Conservation (phyloP, 2,113 vertebrate genomes). For the Sphaerodactylus townsendi region DNA sequence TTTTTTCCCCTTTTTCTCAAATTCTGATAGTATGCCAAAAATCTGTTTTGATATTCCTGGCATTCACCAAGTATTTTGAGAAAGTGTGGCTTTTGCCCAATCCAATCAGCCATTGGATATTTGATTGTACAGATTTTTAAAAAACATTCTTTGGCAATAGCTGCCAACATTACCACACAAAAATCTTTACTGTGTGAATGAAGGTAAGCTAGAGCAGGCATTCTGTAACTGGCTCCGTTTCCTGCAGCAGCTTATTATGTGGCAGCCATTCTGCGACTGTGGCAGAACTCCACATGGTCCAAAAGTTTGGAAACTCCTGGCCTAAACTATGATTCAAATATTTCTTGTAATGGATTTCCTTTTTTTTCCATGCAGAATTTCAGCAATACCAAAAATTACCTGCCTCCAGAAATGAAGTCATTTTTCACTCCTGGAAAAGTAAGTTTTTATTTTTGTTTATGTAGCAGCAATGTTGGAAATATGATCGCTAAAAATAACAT, state of each 20-base stretch:
- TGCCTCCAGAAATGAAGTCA: slow-evolving; percentile 96
- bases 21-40: neutral
- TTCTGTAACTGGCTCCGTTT: too few relatives aligned
- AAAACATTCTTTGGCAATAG: too few relatives aligned
- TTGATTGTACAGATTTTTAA: neutral
- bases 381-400: slow-evolving; percentile 98
- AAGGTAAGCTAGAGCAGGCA: too few relatives aligned
- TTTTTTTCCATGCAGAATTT: slow-evolving; percentile 85
- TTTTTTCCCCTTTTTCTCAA: too few relatives aligned
- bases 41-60: neutral
- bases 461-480: neutral
- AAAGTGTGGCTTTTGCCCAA: too few relatives aligned
- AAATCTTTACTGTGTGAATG: too few relatives aligned
- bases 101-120: neutral
- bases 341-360: slow-evolving; percentile 15
- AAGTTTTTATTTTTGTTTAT: slow-evolving; percentile 40
- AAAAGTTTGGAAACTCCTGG: too few relatives aligned
- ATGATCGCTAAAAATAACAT: neutral
- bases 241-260: too few relatives aligned
- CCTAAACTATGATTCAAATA: neutral
- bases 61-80: too few relatives aligned
- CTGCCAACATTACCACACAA: neutral
- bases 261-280: too few relatives aligned
- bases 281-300: too few relatives aligned
- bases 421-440: slow-evolving; percentile 99